A percentile compares a stretch with the other conserved stretches of the same genome.
phyloP scores from a whole-genome alignment of 2,888 invertebrate genomes.

The Amphiduros pacificus region DNA sequence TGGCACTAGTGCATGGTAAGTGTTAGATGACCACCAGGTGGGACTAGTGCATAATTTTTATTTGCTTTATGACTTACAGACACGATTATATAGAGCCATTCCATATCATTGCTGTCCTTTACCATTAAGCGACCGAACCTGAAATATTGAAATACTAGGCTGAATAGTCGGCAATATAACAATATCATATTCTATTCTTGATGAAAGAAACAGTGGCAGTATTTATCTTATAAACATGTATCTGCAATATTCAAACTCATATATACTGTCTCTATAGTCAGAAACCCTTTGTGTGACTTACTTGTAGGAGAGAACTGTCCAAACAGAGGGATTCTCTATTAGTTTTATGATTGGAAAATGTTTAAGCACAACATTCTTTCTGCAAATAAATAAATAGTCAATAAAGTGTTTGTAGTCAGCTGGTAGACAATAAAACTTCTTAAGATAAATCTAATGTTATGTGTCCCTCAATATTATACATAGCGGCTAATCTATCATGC shows the following conservation, averaged over 20 bases:
- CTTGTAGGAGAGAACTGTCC: constrained; percentile 40
- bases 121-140: constrained; percentile 53
- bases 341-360: constrained; percentile 48
- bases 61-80: constrained; percentile 46
- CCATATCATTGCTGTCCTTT: constrained; percentile 49
- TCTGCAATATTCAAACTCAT: not conserved
- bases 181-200: too few species aligned
- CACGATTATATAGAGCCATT: constrained; percentile 54
- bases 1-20: too few species aligned
- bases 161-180: too few species aligned
- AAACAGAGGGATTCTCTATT: constrained; percentile 46
- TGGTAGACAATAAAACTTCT: too few species aligned
- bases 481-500: too few species aligned
- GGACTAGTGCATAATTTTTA: too few species aligned
- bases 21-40: too few species aligned
- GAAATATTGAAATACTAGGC: constrained; percentile 19
- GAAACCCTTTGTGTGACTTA: constrained; percentile 12
- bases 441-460: too few species aligned
- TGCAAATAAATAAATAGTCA: constrained; percentile 34
- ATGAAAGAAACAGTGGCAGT: too few species aligned
- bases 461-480: too few species aligned
- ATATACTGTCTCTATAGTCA: too few species aligned
- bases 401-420: too few species aligned
- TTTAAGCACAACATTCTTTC: constrained; percentile 44
- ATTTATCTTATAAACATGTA: not conserved